A percentile compares a stretch with the other conserved stretches of the same genome.
These are phyloP conservation scores for Timandra comae DNA, from an alignment of 2,888 invertebrate genomes.

Conservation along the genomic window DNA sequence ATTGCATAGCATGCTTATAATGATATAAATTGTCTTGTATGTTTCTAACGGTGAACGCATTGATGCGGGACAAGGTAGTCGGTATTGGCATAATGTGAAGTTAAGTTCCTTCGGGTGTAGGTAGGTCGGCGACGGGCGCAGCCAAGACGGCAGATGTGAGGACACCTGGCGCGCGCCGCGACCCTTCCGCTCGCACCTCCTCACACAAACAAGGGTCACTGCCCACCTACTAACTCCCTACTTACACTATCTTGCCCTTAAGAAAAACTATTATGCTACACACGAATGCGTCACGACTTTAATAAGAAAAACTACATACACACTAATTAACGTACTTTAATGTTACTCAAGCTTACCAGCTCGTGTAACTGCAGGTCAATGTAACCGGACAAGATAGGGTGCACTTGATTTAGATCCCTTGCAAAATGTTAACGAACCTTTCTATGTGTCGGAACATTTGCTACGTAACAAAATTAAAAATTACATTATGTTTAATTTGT, in stretches of 20 bases:
- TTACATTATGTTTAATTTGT: no score
- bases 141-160: conserved; percentile 70
- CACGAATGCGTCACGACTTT: conserved; percentile 57
- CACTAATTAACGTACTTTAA: conserved; percentile 34
- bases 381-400: conserved; percentile 35
- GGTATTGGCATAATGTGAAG: conserved; percentile 31
- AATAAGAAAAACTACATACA: conserved; percentile 49
- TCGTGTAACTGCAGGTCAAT: conserved; percentile 39
- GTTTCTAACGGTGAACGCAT: conserved; percentile 47
- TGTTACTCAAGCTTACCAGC: conserved; percentile 32
- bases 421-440: conserved; percentile 29
- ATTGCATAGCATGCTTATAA: conserved; percentile 7
- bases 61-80: conserved; percentile 46
- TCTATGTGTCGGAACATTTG: conserved; percentile 5
- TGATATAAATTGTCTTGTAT: conserved; percentile 2
- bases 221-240: conserved; percentile 51
- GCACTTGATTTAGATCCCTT: conserved; percentile 31
- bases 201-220: conserved; percentile 57
- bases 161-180: conserved; percentile 60
- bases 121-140: conserved; percentile 30
- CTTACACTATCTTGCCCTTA: conserved; percentile 15
- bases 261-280: conserved; percentile 61
- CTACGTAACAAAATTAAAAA: neutral
- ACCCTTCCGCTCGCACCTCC: conserved; percentile 68
- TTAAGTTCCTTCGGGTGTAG: conserved; percentile 46